phyloP scores from a whole-genome alignment of 1,140 invertebrate species.

The Drosophila orena region DNA sequence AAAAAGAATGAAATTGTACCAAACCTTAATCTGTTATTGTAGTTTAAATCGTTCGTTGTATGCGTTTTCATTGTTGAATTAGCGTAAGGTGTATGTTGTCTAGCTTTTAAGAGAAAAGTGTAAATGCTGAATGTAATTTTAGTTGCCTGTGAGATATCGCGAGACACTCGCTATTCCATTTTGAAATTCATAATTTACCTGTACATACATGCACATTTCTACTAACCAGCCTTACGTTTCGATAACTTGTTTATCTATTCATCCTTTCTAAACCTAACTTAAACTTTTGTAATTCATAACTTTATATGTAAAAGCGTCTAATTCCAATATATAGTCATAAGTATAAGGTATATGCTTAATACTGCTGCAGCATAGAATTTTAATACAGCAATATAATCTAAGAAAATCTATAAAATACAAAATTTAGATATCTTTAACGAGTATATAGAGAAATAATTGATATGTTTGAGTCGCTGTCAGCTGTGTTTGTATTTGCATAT shows the following conservation, averaged over 20 bases:
- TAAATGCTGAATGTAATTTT: constrained; percentile 70
- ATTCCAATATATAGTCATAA: constrained; percentile 54
- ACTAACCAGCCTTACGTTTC: constrained; percentile 25
- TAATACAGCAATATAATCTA: constrained; percentile 52
- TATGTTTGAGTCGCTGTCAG: constrained; percentile 31
- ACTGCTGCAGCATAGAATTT: constrained; percentile 32
- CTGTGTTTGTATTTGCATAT: constrained; percentile 35
- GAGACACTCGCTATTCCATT: constrained; percentile 47
- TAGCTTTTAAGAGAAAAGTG: constrained; percentile 63
- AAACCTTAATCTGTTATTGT: constrained; percentile 71
- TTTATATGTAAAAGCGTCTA: constrained; percentile 32
- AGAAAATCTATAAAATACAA: constrained; percentile 15
- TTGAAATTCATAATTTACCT: constrained; percentile 56
- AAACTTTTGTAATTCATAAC: constrained; percentile 39
- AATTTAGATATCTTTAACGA: constrained; percentile 31
- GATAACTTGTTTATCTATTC: constrained; percentile 15
- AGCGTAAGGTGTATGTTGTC: constrained; percentile 71
- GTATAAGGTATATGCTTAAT: constrained; percentile 25
- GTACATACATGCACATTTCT: constrained; percentile 49
- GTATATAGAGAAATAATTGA: constrained; percentile 31
- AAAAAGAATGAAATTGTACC: constrained; percentile 61
- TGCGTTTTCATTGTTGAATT: constrained; percentile 66
- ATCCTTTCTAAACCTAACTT: constrained; percentile 24
- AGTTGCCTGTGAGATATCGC: constrained; percentile 47
- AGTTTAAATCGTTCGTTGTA: constrained; percentile 72